Conservation (phyloP, 2,113 vertebrate genomes). For the Emberiza fucata region DNA sequence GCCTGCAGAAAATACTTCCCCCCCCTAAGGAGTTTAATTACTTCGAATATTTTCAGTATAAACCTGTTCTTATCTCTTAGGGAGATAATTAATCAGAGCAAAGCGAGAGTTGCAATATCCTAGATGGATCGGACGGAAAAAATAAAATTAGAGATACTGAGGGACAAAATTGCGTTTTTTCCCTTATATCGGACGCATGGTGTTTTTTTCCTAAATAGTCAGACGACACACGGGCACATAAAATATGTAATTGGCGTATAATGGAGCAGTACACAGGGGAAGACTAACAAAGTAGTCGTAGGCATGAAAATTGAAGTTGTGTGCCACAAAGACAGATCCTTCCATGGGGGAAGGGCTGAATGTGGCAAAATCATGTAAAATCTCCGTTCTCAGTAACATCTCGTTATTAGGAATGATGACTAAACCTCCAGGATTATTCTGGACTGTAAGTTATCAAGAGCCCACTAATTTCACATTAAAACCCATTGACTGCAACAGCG, state of each 20-base stretch:
- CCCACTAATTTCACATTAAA: constrained; percentile 99
- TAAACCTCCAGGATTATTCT: constrained; percentile 91
- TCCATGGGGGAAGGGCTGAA: constrained; percentile 73
- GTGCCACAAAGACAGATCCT: constrained; percentile 32
- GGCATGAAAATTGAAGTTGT: constrained; percentile 50
- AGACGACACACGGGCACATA: not conserved
- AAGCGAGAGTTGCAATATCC: not conserved
- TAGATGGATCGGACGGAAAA: not conserved
- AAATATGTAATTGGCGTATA: not conserved
- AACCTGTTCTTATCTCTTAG: not conserved
- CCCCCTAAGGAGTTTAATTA: not conserved
- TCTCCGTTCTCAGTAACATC: constrained; percentile 77
- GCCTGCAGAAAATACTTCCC: not conserved
- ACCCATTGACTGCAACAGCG: constrained; percentile 98
- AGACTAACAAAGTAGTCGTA: constrained; percentile 12
- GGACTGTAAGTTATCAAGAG: constrained; percentile 99
- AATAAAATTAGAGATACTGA: not conserved
- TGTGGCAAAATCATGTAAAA: constrained; percentile 80
- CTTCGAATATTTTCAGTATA: not conserved
- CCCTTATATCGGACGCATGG: not conserved
- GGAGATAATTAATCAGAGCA: not conserved
- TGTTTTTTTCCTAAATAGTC: not conserved
- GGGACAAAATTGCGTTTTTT: not conserved
- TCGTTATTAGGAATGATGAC: constrained; percentile 94
- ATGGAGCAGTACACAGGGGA: not conserved